phyloP scores from a whole-genome alignment of 2,888 invertebrate species.

The Helicoverpa assulta region DNA sequence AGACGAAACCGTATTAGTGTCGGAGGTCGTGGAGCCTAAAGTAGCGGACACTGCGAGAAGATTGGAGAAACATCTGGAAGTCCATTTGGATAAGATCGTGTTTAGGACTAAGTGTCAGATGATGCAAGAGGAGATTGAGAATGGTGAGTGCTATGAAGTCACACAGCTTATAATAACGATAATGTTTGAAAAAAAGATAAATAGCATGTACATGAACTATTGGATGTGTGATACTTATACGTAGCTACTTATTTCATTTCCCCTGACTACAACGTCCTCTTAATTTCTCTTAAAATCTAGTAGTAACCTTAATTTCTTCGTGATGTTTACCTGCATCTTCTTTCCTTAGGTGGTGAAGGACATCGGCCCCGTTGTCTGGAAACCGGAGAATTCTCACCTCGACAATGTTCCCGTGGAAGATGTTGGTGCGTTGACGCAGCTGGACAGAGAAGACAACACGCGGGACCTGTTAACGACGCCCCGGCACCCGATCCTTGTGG shows the following conservation, averaged over 20 bases:
- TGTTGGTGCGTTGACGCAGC: conserved; percentile 98
- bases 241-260: too few species aligned
- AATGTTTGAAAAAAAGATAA: too few species aligned
- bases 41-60: conserved; percentile 77
- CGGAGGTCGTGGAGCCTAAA: conserved; percentile 80
- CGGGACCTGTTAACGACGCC: conserved; percentile 64
- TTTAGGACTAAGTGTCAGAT: conserved; percentile 90
- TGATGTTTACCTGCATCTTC: neutral
- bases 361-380: conserved; percentile 92
- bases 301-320: too few species aligned
- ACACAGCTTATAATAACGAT: too few species aligned
- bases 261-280: too few species aligned
- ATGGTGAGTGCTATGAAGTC: conserved; percentile 69
- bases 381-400: conserved; percentile 93
- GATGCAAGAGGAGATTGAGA: conserved; percentile 85
- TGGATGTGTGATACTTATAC: too few species aligned
- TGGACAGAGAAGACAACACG: conserved; percentile 76
- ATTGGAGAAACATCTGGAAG: conserved; percentile 71
- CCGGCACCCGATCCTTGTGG: conserved; percentile 78
- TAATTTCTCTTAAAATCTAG: neutral
- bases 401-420: conserved; percentile 92
- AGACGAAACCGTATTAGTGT: conserved; percentile 71
- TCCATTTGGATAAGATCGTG: conserved; percentile 64
- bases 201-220: too few species aligned
- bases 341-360: conserved; percentile 74